Evolutionary conservation across 2,797 vertebrate genomes (phyloP).

Genomic region (Sebastes diaconus): DNA sequence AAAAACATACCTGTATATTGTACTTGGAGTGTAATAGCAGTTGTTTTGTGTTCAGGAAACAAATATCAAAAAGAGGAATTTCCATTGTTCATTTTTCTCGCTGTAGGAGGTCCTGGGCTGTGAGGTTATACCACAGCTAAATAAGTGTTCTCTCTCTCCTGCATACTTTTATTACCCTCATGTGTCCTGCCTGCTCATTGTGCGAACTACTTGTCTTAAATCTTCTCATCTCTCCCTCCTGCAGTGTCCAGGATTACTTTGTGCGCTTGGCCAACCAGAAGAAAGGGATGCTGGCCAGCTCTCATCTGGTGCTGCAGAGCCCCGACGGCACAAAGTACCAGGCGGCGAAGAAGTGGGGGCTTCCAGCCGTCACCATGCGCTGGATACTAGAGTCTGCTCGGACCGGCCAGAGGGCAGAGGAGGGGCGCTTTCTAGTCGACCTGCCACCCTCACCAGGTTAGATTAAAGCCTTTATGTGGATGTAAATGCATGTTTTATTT

Average conservation of each 20-base stretch:
- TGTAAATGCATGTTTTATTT: not conserved
- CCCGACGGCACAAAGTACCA: constrained; percentile 94
- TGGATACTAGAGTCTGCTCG: constrained; percentile 93
- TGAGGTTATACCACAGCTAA: not conserved
- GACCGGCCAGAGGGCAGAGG: constrained; percentile 85
- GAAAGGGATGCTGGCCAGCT: constrained; percentile 95
- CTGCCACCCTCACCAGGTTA: constrained; percentile 83
- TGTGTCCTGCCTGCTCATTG: not conserved
- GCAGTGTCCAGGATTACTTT: constrained; percentile 96
- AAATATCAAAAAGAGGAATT: not conserved
- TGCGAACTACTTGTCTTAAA: not conserved
- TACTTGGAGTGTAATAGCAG: not conserved
- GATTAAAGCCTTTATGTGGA: not conserved
- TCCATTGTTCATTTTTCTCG: not conserved
- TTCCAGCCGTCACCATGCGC: constrained; percentile 89
- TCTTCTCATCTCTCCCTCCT: not conserved
- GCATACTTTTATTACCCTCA: not conserved
- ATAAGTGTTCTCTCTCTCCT: not conserved
- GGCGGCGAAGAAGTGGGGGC: constrained; percentile 93
- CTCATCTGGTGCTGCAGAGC: constrained; percentile 90
- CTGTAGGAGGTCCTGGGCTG: not conserved
- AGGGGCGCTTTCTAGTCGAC: constrained; percentile 88
- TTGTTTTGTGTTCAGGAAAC: not conserved
- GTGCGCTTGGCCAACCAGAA: constrained; percentile 90
- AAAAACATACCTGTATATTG: not conserved